phyloP scores from a whole-genome alignment of 2,888 invertebrate genomes.

The Athalia rosae region DNA sequence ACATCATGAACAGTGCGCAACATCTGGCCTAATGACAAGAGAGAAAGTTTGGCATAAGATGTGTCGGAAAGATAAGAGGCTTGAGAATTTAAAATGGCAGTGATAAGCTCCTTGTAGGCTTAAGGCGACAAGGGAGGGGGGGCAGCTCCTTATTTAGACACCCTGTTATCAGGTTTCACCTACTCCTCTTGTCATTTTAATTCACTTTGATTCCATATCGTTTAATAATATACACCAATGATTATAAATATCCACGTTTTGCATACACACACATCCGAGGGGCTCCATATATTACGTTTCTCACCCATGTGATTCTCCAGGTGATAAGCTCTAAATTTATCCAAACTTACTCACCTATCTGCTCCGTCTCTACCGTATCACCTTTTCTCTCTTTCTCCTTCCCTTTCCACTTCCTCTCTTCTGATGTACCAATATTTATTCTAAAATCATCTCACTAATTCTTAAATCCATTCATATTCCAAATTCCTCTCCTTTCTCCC shows the following conservation, averaged over 20 bases:
- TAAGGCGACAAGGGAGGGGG: constrained; percentile 52
- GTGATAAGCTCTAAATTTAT: constrained; percentile 41
- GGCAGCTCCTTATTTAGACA: constrained; percentile 71
- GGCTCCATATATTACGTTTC: background rate
- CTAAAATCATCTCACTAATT: no score
- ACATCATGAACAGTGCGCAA: constrained; percentile 55
- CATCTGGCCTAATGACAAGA: constrained; percentile 62
- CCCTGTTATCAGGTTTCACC: constrained; percentile 73
- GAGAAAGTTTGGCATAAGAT: constrained; percentile 73
- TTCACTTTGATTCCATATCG: constrained; percentile 16
- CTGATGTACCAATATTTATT: background rate
- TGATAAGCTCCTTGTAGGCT: constrained; percentile 65
- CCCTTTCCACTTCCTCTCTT: background rate
- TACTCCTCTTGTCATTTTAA: constrained; percentile 20
- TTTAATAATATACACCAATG: constrained; percentile 10
- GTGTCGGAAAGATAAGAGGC: constrained; percentile 71
- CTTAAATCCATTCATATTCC: no score
- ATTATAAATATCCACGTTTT: constrained; percentile 7
- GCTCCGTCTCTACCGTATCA: background rate
- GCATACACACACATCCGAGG: background rate
- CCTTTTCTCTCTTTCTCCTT: background rate
- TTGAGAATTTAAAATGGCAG: constrained; percentile 70
- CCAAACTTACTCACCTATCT: constrained; percentile 28
- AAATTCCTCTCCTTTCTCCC: no score
- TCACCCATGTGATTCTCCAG: constrained; percentile 40